phyloP scores from a whole-genome alignment of 2,113 vertebrate species.

The Bolborhynchus lineola region DNA sequence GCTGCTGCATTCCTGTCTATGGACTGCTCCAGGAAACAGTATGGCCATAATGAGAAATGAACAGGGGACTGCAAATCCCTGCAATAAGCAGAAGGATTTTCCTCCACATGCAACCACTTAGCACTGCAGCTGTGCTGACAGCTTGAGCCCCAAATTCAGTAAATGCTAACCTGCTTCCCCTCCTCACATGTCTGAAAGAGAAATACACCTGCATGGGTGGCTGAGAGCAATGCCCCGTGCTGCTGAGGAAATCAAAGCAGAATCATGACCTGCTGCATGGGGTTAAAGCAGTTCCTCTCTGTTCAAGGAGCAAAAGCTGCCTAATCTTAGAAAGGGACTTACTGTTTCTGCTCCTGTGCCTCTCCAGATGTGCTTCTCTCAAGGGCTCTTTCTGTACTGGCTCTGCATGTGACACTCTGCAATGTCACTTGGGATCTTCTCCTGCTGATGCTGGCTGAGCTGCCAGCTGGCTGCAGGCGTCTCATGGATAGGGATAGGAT shows the following conservation, averaged over 20 bases:
- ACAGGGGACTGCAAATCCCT: neutral
- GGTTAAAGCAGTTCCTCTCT: neutral
- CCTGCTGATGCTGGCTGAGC: neutral
- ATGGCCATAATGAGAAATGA: neutral
- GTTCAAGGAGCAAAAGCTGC: neutral
- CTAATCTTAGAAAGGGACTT: neutral
- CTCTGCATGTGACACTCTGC: neutral
- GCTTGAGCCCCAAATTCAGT: neutral
- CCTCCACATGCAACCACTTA: neutral
- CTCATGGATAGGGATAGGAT: neutral
- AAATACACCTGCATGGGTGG: neutral
- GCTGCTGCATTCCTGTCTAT: rapidly evolving
- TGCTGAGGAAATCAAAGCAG: neutral
- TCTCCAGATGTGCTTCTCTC: neutral
- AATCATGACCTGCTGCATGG: neutral
- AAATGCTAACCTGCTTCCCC: neutral
- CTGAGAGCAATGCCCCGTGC: neutral
- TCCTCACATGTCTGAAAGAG: neutral
- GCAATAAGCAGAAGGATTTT: neutral
- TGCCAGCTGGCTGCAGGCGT: neutral
- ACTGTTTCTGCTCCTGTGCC: neutral
- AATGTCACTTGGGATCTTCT: neutral
- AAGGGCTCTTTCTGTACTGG: neutral
- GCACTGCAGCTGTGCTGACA: neutral
- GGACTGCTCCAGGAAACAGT: neutral